A percentile compares a stretch with the other conserved stretches of the same genome.
These are phyloP conservation scores for Labeo calbasu DNA, from an alignment of 2,797 vertebrate species.

Conservation along the genomic window DNA sequence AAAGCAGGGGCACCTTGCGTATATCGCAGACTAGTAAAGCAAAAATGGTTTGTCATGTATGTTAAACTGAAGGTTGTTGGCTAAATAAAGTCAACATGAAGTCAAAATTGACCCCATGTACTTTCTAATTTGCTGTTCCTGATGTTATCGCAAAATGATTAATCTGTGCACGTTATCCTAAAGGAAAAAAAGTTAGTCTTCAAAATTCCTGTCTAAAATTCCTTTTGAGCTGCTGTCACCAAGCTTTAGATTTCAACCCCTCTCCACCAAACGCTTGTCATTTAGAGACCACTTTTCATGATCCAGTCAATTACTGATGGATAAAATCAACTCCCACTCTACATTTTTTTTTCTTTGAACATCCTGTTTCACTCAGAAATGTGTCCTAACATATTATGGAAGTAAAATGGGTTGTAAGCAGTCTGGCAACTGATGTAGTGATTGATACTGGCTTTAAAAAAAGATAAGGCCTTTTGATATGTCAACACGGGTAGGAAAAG, in stretches of 20 bases:
- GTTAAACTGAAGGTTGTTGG: neutral
- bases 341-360: neutral
- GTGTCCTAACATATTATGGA: neutral
- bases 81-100: neutral
- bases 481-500: neutral
- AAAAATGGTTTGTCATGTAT: neutral
- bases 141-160: neutral
- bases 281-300: neutral
- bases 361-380: neutral
- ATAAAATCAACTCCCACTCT: neutral
- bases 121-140: neutral
- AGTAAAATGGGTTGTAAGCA: neutral
- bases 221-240: neutral
- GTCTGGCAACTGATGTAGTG: neutral
- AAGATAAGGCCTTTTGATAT: neutral
- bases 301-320: neutral
- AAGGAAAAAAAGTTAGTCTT: neutral
- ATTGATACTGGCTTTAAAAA: slow-evolving; percentile 1
- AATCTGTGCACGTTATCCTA: neutral
- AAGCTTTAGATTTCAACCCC: neutral
- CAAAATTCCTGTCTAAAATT: neutral
- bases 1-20: neutral
- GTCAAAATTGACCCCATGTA: neutral
- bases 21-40: neutral
- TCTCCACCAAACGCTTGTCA: neutral